Base-by-base conservation (phyloP, 1,140 invertebrate genomes). In the Steinernema khuongi region DNA sequence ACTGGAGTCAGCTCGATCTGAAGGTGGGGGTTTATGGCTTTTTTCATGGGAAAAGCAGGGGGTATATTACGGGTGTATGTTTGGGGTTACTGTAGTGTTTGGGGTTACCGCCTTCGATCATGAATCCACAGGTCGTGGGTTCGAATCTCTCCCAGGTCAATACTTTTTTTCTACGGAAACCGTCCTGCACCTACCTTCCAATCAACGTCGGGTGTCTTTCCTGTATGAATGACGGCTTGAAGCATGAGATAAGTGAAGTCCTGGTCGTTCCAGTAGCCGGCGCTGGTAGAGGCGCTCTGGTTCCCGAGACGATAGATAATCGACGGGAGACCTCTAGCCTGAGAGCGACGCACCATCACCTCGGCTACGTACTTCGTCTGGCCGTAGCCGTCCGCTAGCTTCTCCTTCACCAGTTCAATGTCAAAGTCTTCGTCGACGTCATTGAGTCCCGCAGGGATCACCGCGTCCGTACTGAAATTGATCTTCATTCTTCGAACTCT, bases 351-450 rank as follows among this genome's bases (percentile, higher is more conserved):
- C 22, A 89, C 83, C 19, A 89, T 78, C 70, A 88, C 86, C 79
- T 89, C 88, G 22, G 88, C 86, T 14, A 89, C 86, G 86, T 88
- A 89, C 79, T 89, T 89, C 11, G 85, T 86, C 79, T 88, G 88
- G 7, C 84, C 86, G 77, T 89, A 89, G 29, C 88, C 88, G 80
- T 85, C 86, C 17, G 71, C 76, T 31, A 89, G 79, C 28, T 83
- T 74, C 33, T 82, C 73, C 66, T 81, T 80, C 68, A 83, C 82
- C 1, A 76, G 30, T 14, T 67, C 74, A 31, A 86, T 79, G 67
- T 87, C 84, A 69, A 81, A 81, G 70, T 87, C 82, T 74, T 89
- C 88, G 32, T 76, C 77, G 69, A 87, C 83, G 29, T 85, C 78
- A 22, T 74, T 78, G 66, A 86, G 11, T 7, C 83, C 85, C 69